A percentile compares a stretch with the other conserved stretches of the same genome.
Conservation (phyloP, 2,113 vertebrate species). For the Bungarus multicinctus region DNA sequence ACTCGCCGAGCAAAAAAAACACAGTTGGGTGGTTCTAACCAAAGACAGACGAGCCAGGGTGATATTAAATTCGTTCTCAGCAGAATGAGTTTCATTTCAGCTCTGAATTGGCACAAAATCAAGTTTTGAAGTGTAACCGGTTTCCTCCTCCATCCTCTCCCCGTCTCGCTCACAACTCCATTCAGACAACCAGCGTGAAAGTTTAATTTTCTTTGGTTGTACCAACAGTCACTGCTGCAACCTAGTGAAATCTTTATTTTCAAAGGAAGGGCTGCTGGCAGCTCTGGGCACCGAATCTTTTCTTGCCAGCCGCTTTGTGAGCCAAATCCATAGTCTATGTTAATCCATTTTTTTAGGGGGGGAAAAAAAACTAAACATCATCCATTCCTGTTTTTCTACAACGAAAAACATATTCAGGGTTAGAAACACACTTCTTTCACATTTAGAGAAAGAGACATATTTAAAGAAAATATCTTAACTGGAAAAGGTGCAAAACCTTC, state of each 20-base stretch:
- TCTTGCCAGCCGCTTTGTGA: neutral
- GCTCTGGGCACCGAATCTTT: rapidly evolving
- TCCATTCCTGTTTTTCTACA: neutral
- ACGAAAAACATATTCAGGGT: neutral
- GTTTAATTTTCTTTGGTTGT: rapidly evolving
- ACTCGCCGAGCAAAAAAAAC: conserved; percentile 23
- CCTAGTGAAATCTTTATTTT: neutral
- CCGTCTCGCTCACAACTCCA: rapidly evolving
- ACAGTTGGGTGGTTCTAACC: conserved; percentile 25
- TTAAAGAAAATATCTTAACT: neutral
- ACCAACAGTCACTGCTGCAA: rapidly evolving
- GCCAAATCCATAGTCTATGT: neutral
- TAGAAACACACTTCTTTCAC: neutral
- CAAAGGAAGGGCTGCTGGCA: neutral
- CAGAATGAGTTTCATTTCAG: conserved; percentile 45
- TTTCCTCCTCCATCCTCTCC: neutral
- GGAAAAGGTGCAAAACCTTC: neutral
- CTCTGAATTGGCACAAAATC: conserved; percentile 45
- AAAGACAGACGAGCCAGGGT: conserved; percentile 42
- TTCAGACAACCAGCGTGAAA: neutral
- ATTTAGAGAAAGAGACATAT: neutral
- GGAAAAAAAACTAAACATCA: neutral
- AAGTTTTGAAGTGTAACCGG: conserved; percentile 1
- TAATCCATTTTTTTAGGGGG: rapidly evolving
- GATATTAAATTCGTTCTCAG: conserved; percentile 34